Evolutionary conservation across 2,888 invertebrate genomes (phyloP).

Genomic region (Phania funesta): DNA sequence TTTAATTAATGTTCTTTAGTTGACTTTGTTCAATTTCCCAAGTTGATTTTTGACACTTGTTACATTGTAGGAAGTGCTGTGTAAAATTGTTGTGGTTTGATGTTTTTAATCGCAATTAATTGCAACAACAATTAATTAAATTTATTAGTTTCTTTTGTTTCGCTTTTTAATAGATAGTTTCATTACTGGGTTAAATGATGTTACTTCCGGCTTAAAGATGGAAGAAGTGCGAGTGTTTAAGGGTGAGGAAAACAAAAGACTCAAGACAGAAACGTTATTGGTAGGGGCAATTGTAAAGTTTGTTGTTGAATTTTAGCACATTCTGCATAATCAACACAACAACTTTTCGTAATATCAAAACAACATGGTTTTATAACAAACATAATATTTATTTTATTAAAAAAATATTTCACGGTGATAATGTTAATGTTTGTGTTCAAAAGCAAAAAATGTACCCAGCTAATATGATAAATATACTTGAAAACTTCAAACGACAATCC

Average conservation of each 20-base stretch:
- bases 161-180: not conserved
- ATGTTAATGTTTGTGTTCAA: too few relatives aligned
- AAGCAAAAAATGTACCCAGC: too few relatives aligned
- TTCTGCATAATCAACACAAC: too few relatives aligned
- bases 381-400: too few relatives aligned
- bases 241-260: slow-evolving; percentile 46
- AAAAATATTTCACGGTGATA: too few relatives aligned
- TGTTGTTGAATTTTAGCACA: slow-evolving; percentile 1
- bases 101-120: slow-evolving; percentile 11
- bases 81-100: not conserved
- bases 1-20: slow-evolving; percentile 12
- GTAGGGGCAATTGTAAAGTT: not conserved
- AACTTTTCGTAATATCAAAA: too few relatives aligned
- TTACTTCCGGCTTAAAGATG: slow-evolving; percentile 44
- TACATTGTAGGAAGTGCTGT: slow-evolving; percentile 55
- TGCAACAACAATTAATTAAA: slow-evolving; percentile 33
- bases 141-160: slow-evolving; percentile 28
- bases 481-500: too few relatives aligned
- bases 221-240: not conserved
- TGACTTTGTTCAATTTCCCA: slow-evolving; percentile 6
- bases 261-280: slow-evolving; percentile 47
- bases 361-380: too few relatives aligned
- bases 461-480: too few relatives aligned
- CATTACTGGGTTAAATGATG: slow-evolving; percentile 14
- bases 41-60: slow-evolving; percentile 38